phyloP scores from a whole-genome alignment of 2,113 vertebrate genomes.

The Syrmaticus mikado region DNA sequence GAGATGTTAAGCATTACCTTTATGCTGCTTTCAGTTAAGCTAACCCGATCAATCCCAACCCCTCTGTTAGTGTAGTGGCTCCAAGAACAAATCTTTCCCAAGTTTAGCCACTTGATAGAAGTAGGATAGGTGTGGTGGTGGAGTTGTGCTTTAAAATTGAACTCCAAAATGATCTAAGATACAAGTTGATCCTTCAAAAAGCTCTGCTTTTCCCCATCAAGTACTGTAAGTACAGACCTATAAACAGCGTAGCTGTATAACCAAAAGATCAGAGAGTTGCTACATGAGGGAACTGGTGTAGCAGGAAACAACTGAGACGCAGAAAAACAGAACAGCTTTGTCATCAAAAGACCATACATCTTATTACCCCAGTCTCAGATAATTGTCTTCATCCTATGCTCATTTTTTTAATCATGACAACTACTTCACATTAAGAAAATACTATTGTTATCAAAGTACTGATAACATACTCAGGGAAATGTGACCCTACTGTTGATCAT shows the following conservation, averaged over 20 bases:
- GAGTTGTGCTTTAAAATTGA: not conserved
- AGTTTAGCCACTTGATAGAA: not conserved
- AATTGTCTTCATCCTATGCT: not conserved
- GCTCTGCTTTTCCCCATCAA: not conserved
- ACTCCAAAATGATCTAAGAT: not conserved
- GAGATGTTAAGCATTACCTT: not conserved
- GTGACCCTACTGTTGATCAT: not conserved
- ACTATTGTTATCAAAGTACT: not conserved
- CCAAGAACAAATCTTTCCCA: not conserved
- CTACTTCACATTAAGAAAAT: not conserved
- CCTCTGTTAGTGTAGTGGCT: not conserved
- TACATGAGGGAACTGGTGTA: not conserved
- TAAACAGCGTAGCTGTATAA: not conserved
- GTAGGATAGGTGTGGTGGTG: not conserved
- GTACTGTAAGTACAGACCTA: not conserved
- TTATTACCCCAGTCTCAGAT: not conserved
- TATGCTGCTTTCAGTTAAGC: not conserved
- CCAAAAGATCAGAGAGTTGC: not conserved
- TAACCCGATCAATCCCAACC: not conserved
- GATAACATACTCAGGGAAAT: not conserved
- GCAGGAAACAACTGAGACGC: not conserved
- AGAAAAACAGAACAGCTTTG: not conserved
- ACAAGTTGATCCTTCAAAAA: not conserved
- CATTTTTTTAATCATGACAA: not conserved
- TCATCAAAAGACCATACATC: not conserved